phyloP scores from a whole-genome alignment of 1,140 invertebrate species.

The Magallana ariakensis region DNA sequence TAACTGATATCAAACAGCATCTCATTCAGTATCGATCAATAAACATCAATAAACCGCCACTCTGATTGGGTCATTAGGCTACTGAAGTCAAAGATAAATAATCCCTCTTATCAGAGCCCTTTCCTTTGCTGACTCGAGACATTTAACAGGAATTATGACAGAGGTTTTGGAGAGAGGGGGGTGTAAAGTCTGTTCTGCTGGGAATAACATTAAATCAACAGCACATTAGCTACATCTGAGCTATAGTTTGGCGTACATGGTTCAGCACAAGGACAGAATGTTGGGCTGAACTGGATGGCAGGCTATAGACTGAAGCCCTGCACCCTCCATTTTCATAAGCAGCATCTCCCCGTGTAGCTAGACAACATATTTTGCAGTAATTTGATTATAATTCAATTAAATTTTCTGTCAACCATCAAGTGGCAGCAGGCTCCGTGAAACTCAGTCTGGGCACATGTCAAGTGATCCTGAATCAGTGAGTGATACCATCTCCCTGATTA shows the following conservation, averaged over 20 bases:
- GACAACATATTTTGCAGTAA: conserved; percentile 17
- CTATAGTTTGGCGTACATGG: not conserved
- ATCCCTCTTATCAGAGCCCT: not conserved
- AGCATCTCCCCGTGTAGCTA: not conserved
- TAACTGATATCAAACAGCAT: conserved; percentile 16
- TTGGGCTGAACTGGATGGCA: not conserved
- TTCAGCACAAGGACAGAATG: conserved; percentile 36
- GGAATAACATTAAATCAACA: conserved; percentile 34
- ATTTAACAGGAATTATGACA: conserved; percentile 32
- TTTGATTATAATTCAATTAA: conserved; percentile 39
- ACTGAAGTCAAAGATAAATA: conserved; percentile 25
- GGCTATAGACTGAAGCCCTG: not conserved
- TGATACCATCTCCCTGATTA: conserved; percentile 10
- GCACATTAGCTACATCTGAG: not conserved
- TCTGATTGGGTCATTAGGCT: conserved; percentile 29
- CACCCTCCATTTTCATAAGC: not conserved
- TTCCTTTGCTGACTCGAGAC: conserved; percentile 23
- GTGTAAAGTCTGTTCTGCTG: conserved; percentile 20
- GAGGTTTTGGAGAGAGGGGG: not conserved
- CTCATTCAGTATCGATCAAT: conserved; percentile 18
- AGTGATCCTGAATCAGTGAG: not conserved
- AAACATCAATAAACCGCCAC: not conserved
- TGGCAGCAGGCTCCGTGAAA: conserved; percentile 3
- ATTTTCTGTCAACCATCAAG: conserved; percentile 33
- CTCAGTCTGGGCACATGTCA: conserved; percentile 14